Percentiles rank a stretch among this genome's conserved stretches.
phyloP scores from a whole-genome alignment of 2,888 invertebrate species.

The Tetragnatha montana region DNA sequence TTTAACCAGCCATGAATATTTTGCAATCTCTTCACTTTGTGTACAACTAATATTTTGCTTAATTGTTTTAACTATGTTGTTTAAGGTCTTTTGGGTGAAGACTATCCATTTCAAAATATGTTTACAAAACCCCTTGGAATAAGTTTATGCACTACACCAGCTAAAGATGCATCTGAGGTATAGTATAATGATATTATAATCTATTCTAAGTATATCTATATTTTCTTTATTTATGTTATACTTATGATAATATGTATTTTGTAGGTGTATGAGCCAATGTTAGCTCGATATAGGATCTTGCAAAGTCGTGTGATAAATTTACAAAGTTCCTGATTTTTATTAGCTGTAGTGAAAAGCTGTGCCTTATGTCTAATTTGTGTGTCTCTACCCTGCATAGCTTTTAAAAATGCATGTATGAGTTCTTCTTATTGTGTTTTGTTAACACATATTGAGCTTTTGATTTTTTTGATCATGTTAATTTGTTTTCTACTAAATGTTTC shows the following conservation, averaged over 20 bases:
- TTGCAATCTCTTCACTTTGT: no score
- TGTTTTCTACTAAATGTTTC: no score
- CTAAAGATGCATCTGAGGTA: constrained; percentile 67
- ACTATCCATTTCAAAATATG: constrained; percentile 58
- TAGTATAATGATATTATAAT: background rate
- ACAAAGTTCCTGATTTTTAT: constrained; percentile 3
- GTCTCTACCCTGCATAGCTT: no score
- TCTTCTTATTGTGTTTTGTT: no score
- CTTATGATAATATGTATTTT: background rate
- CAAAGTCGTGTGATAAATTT: constrained; percentile 40
- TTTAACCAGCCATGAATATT: no score
- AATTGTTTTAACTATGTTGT: background rate
- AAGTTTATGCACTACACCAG: constrained; percentile 54
- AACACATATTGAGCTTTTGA: no score
- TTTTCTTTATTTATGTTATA: background rate
- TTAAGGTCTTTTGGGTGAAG: constrained; percentile 60
- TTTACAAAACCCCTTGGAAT: constrained; percentile 52
- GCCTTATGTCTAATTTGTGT: background rate
- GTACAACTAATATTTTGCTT: no score
- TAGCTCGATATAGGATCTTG: constrained; percentile 60
- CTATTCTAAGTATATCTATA: constrained; percentile 6
- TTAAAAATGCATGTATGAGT: no score
- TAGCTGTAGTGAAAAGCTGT: background rate
- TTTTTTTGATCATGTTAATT: no score
- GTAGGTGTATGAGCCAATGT: constrained; percentile 66